Percentiles rank a stretch among this genome's conserved stretches.
phyloP scores from a whole-genome alignment of 1,140 invertebrate species.

The Prorops nasuta region DNA sequence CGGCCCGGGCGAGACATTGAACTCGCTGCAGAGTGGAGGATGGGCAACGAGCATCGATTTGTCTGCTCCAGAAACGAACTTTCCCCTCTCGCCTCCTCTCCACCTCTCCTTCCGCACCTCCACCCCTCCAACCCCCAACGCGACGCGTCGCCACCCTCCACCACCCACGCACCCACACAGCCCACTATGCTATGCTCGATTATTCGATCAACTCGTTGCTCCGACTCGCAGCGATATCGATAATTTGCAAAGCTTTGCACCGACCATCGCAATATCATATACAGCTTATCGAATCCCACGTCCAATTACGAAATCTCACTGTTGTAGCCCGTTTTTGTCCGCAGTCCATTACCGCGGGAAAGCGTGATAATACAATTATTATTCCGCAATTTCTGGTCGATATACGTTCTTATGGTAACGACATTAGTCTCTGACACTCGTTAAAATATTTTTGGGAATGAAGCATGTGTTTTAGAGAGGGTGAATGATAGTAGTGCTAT shows the following conservation, averaged over 20 bases:
- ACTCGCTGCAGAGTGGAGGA: conserved; percentile 46
- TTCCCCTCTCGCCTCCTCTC: conserved; percentile 26
- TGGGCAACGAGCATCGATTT: conserved; percentile 45
- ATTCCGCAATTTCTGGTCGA: no score
- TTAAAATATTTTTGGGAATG: no score
- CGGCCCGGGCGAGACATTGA: conserved; percentile 52
- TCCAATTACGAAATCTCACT: no score
- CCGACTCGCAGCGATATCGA: conserved; percentile 6
- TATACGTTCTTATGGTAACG: no score
- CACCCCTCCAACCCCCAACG: conserved; percentile 17
- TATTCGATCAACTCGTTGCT: conserved; percentile 23
- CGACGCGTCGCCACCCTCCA: no score
- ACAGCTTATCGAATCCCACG: not conserved
- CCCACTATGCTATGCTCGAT: conserved; percentile 24
- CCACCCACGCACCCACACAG: conserved; percentile 19
- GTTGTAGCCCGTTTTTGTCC: no score
- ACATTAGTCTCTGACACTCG: no score
- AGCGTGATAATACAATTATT: no score
- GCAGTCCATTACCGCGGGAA: no score
- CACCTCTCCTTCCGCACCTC: conserved; percentile 18
- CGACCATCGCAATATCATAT: conserved; percentile 19
- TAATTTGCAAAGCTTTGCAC: conserved; percentile 13
- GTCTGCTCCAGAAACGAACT: conserved; percentile 50
- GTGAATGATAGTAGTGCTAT: no score
- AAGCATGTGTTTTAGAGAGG: no score